A percentile compares a stretch with the other conserved stretches of the same genome.
Evolutionary conservation across 2,888 invertebrate species (phyloP).

Genomic region (Gymnosoma rotundatum): DNA sequence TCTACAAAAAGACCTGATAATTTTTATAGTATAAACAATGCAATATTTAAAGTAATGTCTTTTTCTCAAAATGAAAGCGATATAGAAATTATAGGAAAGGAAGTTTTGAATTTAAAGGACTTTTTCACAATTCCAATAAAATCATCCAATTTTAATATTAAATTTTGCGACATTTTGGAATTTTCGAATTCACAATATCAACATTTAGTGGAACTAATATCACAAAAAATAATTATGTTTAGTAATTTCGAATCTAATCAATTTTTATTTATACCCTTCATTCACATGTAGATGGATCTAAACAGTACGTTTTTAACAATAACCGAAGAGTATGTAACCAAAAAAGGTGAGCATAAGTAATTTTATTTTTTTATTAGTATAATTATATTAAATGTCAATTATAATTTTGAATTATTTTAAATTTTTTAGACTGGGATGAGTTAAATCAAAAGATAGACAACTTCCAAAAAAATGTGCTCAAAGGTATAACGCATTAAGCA

Average conservation of each 20-base stretch:
- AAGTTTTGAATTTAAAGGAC: conserved; percentile 25
- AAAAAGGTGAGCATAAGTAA: conserved; percentile 31
- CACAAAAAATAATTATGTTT: conserved; percentile 45
- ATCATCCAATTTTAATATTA: conserved; percentile 21
- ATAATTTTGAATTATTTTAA: background rate
- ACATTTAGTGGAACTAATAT: conserved; percentile 47
- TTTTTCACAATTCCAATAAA: conserved; percentile 37
- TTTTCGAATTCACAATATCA: conserved; percentile 45
- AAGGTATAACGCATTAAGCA: conserved; percentile 25
- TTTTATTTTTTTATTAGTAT: conserved; percentile 16
- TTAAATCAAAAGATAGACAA: conserved; percentile 31
- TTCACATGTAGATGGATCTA: conserved; percentile 54
- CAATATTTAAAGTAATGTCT: conserved; percentile 9
- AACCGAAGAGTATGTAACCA: conserved; percentile 17
- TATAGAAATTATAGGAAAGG: conserved; percentile 19
- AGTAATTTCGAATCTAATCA: conserved; percentile 45
- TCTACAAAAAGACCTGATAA: background rate
- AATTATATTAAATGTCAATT: conserved; percentile 7
- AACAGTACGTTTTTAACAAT: conserved; percentile 42
- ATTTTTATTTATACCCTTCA: conserved; percentile 50
- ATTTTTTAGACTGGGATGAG: conserved; percentile 5
- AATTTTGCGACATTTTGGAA: conserved; percentile 10
- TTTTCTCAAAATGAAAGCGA: conserved; percentile 21
- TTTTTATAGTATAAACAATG: background rate
- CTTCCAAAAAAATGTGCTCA: conserved; percentile 25